Evolutionary conservation across 2,797 vertebrate species (phyloP), one percentile per base, ranked within the genome.

Genomic region (Propithecus perrieri): DNA sequence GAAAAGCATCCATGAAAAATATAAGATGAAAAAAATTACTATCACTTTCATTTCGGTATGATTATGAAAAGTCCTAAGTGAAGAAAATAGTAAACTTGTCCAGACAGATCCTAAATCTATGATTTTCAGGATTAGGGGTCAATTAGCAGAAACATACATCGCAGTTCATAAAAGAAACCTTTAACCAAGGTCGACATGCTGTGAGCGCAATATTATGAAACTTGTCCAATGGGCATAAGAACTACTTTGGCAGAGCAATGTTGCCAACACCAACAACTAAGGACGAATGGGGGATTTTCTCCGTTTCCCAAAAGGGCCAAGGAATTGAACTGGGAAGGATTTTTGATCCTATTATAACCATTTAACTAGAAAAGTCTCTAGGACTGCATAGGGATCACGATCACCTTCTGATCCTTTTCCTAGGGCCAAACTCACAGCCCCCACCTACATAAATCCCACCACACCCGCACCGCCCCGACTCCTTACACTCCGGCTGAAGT

Each of bases 101-200:
- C 78, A 61, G 87, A 84, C 93, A 85, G 57, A 80, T 79, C 30
- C 28, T 30, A 28, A 53, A 55, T 43, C 55, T 69, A n/a, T 17
- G 84, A 86, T 75, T 85, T 95, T 75, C 69, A 71, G 83, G 57
- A 91, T 57, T 30, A 50, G 41, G 81, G 79, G 65, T 46, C 79
- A 90, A 61, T 50, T 53, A 91, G 43, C 46, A 69, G 85, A 76
- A 93, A 69, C 28, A 83, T 6, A 79, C 74, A 63, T 1, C 15
- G 71, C 50, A 7, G 35, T 76, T 87, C 79, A 38, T 55, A 74
- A 75, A 75, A 85, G 91, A 90, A 95, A 88, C 80, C 94, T 86
- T 48, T 59, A 91, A 85, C 38, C 85, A 53, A 63, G 35, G 35
- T 50, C 94, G 72, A 46, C 13, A 46, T 0, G 57, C 67, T 81